Evolutionary conservation across 2,113 vertebrate genomes (phyloP).

Genomic region (Anseranas semipalmata): DNA sequence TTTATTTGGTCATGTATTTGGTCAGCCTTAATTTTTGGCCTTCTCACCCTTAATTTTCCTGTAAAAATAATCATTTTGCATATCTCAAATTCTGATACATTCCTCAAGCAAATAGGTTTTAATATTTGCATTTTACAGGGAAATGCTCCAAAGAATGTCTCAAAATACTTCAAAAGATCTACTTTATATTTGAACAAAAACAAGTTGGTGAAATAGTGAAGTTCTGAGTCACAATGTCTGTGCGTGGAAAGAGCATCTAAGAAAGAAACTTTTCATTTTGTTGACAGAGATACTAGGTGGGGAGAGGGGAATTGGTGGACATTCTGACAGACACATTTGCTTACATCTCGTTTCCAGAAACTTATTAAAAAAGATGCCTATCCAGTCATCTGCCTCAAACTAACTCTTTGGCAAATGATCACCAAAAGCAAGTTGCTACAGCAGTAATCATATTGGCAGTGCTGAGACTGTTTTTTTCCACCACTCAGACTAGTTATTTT

Average conservation of each 20-base stretch:
- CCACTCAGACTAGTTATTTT: background rate
- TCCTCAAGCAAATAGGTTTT: background rate
- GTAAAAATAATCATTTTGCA: background rate
- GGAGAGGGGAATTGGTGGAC: accelerated
- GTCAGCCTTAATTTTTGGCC: background rate
- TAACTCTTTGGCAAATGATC: background rate
- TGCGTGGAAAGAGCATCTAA: background rate
- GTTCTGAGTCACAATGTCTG: accelerated
- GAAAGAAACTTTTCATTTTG: background rate
- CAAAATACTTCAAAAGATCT: background rate
- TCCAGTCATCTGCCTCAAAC: background rate
- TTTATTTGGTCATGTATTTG: background rate
- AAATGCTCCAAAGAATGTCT: background rate
- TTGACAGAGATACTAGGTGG: background rate
- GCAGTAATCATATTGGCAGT: background rate
- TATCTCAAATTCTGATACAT: background rate
- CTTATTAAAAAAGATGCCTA: background rate
- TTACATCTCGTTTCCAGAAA: background rate
- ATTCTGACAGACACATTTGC: background rate
- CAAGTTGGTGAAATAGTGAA: background rate
- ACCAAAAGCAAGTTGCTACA: background rate
- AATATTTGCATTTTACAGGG: background rate
- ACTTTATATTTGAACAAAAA: background rate
- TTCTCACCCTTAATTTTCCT: background rate
- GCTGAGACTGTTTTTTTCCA: background rate